Evolutionary conservation across 2,113 vertebrate genomes (phyloP).

Genomic region (Paracanthobrama guichenoti): DNA sequence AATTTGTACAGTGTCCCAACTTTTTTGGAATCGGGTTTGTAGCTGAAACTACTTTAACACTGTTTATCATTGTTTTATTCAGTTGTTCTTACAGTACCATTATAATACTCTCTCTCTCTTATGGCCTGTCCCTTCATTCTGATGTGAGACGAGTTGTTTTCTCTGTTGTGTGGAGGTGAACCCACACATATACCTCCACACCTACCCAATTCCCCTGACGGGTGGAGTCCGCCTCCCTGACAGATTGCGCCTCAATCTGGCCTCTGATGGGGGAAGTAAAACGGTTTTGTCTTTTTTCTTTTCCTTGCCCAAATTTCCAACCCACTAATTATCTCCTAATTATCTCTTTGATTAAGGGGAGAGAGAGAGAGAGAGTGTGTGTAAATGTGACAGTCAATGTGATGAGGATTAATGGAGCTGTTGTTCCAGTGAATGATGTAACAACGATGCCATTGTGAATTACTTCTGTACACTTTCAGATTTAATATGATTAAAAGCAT

Average conservation of each 20-base stretch:
- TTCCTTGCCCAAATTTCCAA: constrained; percentile 59
- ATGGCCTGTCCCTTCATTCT: background rate
- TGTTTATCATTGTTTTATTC: background rate
- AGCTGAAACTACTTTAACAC: background rate
- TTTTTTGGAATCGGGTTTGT: no score
- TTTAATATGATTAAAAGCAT: background rate
- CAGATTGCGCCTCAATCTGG: constrained; percentile 51
- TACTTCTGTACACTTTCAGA: constrained; percentile 4
- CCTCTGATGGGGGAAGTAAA: constrained; percentile 49
- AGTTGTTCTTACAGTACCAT: background rate
- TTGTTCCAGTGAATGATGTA: constrained; percentile 45
- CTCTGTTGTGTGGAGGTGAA: background rate
- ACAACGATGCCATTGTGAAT: constrained; percentile 46
- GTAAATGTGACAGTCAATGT: constrained; percentile 53
- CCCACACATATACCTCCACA: constrained; percentile 19
- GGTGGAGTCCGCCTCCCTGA: constrained; percentile 16
- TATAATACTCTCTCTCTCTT: background rate
- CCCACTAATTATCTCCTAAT: constrained; percentile 63
- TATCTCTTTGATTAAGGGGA: constrained; percentile 62
- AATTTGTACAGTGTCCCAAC: no score
- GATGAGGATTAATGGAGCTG: constrained; percentile 66
- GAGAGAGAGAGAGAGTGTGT: constrained; percentile 37
- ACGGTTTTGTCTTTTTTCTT: constrained; percentile 44
- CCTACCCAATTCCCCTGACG: constrained; percentile 12
- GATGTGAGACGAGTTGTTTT: background rate